A percentile compares a stretch with the other conserved stretches of the same genome.
Conservation (phyloP, 1,140 invertebrate genomes). For the Neodiprion lecontei region DNA sequence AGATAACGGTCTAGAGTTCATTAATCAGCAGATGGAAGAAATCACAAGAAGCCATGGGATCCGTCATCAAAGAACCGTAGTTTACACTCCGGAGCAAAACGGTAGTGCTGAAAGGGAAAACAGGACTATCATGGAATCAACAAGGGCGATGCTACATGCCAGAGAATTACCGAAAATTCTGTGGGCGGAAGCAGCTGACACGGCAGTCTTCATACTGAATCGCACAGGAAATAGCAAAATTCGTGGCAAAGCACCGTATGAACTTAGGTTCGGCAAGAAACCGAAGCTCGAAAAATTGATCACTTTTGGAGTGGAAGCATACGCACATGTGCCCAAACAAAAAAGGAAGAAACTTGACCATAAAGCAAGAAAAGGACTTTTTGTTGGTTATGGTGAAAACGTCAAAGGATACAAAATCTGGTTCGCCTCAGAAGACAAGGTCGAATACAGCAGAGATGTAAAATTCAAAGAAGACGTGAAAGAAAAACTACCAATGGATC, state of each 20-base stretch:
- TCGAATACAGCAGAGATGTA: slow-evolving; percentile 33
- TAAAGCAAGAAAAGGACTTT: slow-evolving; percentile 33
- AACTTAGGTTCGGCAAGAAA: slow-evolving; percentile 45
- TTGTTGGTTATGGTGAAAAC: slow-evolving; percentile 47
- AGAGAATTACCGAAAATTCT: slow-evolving; percentile 39
- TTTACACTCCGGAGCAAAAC: slow-evolving; percentile 50
- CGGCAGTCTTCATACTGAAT: slow-evolving; percentile 40
- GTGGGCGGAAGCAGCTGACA: slow-evolving; percentile 52
- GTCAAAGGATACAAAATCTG: slow-evolving; percentile 47
- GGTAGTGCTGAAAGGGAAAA: slow-evolving; percentile 44
- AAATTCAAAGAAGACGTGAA: slow-evolving; percentile 10
- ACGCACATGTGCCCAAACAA: slow-evolving; percentile 31
- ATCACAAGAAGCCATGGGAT: slow-evolving; percentile 47
- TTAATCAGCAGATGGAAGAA: slow-evolving; percentile 41
- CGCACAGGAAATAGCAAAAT: slow-evolving; percentile 17
- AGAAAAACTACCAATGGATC: background rate
- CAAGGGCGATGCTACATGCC: slow-evolving; percentile 44
- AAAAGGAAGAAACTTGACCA: slow-evolving; percentile 40
- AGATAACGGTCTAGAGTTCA: slow-evolving; percentile 58
- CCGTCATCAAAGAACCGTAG: slow-evolving; percentile 37
- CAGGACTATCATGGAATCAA: slow-evolving; percentile 28
- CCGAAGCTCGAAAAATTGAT: slow-evolving; percentile 42
- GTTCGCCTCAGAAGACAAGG: slow-evolving; percentile 32
- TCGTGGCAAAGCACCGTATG: slow-evolving; percentile 41
- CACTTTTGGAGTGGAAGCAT: slow-evolving; percentile 39